Base-by-base conservation (phyloP, 2,888 invertebrate genomes). In the Amphimallon solstitiale region DNA sequence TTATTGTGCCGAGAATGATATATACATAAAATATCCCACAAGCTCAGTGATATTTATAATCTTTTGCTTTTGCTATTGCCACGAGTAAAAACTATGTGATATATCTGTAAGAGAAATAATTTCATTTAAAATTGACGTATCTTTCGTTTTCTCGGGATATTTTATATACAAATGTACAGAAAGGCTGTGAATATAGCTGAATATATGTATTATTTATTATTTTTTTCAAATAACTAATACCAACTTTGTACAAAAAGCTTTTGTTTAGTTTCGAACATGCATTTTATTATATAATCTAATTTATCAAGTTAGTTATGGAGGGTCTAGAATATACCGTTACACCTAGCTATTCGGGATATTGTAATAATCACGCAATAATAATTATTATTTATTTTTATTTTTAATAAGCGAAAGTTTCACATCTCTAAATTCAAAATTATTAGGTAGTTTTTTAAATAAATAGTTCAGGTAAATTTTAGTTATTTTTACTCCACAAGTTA, bases 201-300 rank as follows among this genome's bases (percentile, higher is more conserved):
- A 68, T 66, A 66, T 66, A 66, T 68, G 68, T 67, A 66, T 67
- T 63, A 56, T 62, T n/a, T 51, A 59, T 60, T 59, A 66, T 59
- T 45, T 59, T 43, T 59, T 59, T 43, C 56, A 59, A 71, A 69
- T 72, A 73, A 75, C 73, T 68, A 73, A 71, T 77, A 80, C 79
- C 77, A 79, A 79, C 80, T 82, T 80, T 81, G 81, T 82, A 82
- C 81, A 82, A 81, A 79, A 81, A 81, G 81, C 81, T 80, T 78
- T 75, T 71, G 70, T 76, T 72, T 78, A 79, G 77, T 75, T 79
- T 63, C 77, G 77, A 80, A 81, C 81, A 82, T 81, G 81, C 81
- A 81, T 59, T 59, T 43, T 29, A 29, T 72, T 76, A 75, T 79
- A 74, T 80, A 77, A 77, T 79, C 80, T 81, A 81, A 78, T 75